phyloP scores from a whole-genome alignment of 2,797 vertebrate genomes.

The Rhinoraja longicauda region DNA sequence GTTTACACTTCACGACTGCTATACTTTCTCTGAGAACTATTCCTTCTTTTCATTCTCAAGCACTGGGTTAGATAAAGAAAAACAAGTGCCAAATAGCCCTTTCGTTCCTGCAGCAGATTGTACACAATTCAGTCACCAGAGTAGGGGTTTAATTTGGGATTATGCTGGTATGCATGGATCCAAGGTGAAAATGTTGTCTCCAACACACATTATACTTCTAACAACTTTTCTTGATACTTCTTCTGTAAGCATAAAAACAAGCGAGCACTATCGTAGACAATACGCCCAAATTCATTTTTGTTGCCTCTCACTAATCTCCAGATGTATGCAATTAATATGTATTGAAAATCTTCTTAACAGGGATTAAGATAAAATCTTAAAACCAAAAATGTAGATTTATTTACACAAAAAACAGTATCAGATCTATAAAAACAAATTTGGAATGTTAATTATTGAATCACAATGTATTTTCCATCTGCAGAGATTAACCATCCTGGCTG shows the following conservation, averaged over 20 bases:
- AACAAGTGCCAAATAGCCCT: background rate
- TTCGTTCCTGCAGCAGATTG: background rate
- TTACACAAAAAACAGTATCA: background rate
- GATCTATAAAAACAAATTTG: background rate
- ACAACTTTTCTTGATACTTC: background rate
- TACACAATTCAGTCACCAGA: background rate
- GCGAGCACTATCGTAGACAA: background rate
- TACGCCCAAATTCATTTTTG: background rate
- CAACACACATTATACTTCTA: background rate
- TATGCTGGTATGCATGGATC: background rate
- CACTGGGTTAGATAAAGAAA: background rate
- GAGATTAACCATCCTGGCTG: background rate
- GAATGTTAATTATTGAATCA: background rate
- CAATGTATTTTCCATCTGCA: background rate
- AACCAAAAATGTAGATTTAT: background rate
- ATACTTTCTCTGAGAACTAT: background rate
- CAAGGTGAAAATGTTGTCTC: background rate
- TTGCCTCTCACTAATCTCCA: background rate
- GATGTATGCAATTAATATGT: background rate
- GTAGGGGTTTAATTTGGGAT: background rate
- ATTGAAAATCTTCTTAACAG: background rate
- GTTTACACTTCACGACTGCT: background rate
- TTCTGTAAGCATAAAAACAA: background rate
- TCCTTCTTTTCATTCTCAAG: background rate
- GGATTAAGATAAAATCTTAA: background rate